Evolutionary conservation across 2,113 vertebrate species (phyloP).

Genomic region (Bambusicola thoracicus): DNA sequence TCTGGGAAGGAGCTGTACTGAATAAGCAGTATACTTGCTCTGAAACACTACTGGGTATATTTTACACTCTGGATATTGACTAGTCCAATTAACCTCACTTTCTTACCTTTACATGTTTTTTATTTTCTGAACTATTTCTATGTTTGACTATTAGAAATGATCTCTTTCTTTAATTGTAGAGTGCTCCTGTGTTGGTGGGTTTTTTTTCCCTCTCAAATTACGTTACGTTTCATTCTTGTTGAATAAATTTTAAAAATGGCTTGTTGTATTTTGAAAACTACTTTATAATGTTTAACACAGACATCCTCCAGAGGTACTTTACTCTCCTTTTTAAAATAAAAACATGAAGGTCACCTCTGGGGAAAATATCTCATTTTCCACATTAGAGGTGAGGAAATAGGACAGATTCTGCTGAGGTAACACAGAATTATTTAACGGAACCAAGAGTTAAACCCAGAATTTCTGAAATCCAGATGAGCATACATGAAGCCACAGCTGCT

Average conservation of each 20-base stretch:
- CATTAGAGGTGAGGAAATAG: not conserved
- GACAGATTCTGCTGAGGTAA: not conserved
- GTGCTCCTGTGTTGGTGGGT: not conserved
- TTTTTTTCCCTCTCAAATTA: not conserved
- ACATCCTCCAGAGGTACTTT: not conserved
- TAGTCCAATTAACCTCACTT: not conserved
- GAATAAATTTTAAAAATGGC: not conserved
- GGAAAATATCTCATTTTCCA: not conserved
- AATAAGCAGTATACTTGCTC: not conserved
- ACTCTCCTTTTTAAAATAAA: not conserved
- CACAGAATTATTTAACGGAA: not conserved
- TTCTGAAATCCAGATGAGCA: not conserved
- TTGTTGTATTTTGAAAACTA: not conserved
- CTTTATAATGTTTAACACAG: not conserved
- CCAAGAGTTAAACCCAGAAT: not conserved
- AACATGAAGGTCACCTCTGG: not conserved
- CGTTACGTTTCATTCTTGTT: not conserved
- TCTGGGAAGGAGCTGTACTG: not conserved
- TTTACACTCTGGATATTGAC: not conserved
- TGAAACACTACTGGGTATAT: not conserved
- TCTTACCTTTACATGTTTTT: not conserved
- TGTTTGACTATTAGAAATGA: not conserved
- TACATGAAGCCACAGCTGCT: not conserved
- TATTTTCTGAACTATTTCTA: not conserved
- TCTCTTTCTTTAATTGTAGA: not conserved